phyloP scores from a whole-genome alignment of 1,140 invertebrate genomes.

The Nautilus pompilius region DNA sequence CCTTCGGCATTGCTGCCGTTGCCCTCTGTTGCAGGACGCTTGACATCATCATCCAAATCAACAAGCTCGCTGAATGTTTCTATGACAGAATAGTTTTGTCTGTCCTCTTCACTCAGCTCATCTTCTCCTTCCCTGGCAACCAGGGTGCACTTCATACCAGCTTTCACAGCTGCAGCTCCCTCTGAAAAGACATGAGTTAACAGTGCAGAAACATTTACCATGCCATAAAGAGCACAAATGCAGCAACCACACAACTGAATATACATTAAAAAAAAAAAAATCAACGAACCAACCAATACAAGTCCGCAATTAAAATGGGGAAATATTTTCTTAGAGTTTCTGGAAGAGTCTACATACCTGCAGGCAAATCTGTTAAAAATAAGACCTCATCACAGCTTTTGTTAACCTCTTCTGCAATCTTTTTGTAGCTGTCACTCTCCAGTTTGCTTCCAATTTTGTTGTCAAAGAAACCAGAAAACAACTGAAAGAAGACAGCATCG shows the following conservation, averaged over 20 bases:
- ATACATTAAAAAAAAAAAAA: background rate
- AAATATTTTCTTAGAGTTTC: background rate
- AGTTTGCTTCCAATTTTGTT: slow-evolving; percentile 78
- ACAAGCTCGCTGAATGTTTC: slow-evolving; percentile 58
- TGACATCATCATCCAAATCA: slow-evolving; percentile 39
- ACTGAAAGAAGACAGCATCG: slow-evolving; percentile 50
- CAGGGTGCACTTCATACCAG: slow-evolving; percentile 68
- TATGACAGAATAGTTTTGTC: slow-evolving; percentile 62
- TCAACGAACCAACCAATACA: background rate
- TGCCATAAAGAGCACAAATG: background rate
- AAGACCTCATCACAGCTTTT: slow-evolving; percentile 62
- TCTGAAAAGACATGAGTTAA: slow-evolving; percentile 59
- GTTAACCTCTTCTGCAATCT: slow-evolving; percentile 70
- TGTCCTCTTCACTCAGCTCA: slow-evolving; percentile 63
- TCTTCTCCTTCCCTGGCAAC: slow-evolving; percentile 76
- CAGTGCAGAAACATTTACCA: background rate
- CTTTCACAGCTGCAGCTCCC: slow-evolving; percentile 72
- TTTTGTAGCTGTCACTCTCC: slow-evolving; percentile 55
- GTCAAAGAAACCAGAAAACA: slow-evolving; percentile 81
- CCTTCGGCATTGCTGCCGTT: background rate
- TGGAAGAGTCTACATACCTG: slow-evolving; percentile 61
- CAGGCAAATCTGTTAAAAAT: slow-evolving; percentile 80
- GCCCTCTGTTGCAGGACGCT: background rate
- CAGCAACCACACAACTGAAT: background rate
- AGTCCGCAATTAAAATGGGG: background rate